Evolutionary conservation across 2,113 vertebrate species (phyloP).

Genomic region (Mobula birostris): DNA sequence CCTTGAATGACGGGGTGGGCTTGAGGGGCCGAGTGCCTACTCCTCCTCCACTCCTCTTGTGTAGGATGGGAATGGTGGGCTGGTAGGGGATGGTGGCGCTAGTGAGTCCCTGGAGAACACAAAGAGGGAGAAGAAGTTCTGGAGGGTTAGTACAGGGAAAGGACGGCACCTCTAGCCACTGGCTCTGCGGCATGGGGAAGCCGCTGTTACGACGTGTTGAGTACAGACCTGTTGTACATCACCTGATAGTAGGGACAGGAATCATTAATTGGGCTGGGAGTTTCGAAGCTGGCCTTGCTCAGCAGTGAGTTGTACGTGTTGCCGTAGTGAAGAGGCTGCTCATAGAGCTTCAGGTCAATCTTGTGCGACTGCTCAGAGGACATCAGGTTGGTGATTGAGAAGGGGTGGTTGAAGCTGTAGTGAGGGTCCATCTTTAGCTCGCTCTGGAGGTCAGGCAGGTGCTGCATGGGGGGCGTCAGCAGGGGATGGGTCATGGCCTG

Average conservation of each 20-base stretch:
- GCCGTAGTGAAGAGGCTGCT: constrained; percentile 70
- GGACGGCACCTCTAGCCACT: too few relatives aligned
- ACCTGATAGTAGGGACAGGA: constrained; percentile 75
- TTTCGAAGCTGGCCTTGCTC: constrained; percentile 68
- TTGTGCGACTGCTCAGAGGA: constrained; percentile 70
- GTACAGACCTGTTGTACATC: constrained; percentile 78
- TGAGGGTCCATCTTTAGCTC: constrained; percentile 80
- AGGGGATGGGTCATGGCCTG: constrained; percentile 55
- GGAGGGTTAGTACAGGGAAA: not conserved
- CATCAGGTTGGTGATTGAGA: constrained; percentile 87
- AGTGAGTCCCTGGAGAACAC: not conserved
- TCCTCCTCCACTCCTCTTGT: too few relatives aligned
- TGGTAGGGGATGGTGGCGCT: too few relatives aligned
- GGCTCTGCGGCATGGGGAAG: too few relatives aligned
- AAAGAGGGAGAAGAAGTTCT: not conserved
- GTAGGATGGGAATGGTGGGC: too few relatives aligned
- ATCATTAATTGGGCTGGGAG: constrained; percentile 59
- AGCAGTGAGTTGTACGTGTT: constrained; percentile 53
- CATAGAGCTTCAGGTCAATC: constrained; percentile 73
- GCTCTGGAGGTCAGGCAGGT: constrained; percentile 71
- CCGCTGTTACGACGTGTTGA: constrained; percentile 66
- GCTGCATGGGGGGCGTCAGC: constrained; percentile 62
- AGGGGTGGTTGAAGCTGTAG: constrained; percentile 87
- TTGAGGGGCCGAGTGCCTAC: too few relatives aligned
- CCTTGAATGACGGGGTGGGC: too few relatives aligned